Percentiles rank a stretch among this genome's conserved stretches.
Evolutionary conservation across 92 coral and sea anemone genomes (phyloP).

Genomic region (Ricordea florida): DNA sequence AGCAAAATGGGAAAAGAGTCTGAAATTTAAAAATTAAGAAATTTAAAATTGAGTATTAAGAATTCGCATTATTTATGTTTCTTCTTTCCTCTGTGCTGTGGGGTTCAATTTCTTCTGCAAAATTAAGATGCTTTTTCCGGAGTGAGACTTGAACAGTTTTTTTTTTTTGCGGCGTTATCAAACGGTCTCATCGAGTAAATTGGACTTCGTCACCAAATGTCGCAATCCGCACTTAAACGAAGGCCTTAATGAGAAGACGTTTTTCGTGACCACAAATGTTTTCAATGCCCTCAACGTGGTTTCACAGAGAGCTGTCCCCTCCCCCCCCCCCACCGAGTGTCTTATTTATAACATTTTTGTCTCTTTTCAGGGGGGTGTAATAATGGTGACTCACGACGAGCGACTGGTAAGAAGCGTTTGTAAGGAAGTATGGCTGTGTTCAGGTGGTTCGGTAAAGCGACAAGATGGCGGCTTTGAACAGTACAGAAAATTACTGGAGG

Average conservation of each 20-base stretch:
- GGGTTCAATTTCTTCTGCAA: no score
- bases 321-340: not conserved
- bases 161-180: no score
- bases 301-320: not conserved
- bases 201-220: no score
- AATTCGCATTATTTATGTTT: no score
- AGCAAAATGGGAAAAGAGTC: no score
- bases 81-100: no score
- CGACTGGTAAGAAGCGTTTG: constrained; percentile 80
- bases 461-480: constrained; percentile 85
- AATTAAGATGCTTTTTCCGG: no score
- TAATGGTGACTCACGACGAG: constrained; percentile 91
- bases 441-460: constrained; percentile 55
- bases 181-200: no score
- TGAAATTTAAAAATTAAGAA: no score
- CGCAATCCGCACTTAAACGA: no score
- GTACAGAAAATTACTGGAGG: constrained; percentile 76
- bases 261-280: not conserved
- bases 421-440: constrained; percentile 85
- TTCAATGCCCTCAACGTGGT: not conserved
- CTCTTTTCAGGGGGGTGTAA: constrained; percentile 76
- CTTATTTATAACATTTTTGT: not conserved
- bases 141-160: no score
- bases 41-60: no score
- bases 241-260: not conserved